phyloP scores from a whole-genome alignment of 1,140 invertebrate genomes.

The Drosophila sechellia region DNA sequence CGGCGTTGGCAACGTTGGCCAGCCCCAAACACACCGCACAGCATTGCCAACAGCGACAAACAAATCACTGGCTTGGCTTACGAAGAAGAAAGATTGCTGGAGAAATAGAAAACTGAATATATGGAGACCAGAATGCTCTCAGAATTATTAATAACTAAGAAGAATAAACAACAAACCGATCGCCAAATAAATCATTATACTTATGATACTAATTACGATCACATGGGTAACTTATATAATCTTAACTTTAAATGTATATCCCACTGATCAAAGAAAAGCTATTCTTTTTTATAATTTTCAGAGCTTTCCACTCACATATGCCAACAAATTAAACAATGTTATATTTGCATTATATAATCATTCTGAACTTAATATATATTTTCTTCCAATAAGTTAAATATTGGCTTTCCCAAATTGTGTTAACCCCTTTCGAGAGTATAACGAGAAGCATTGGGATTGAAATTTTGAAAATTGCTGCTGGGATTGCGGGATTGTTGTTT shows the following conservation, averaged over 20 bases:
- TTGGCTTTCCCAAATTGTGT: neutral
- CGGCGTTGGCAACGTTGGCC: slow-evolving; percentile 34
- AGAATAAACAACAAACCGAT: no score
- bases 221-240: no score
- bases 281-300: neutral
- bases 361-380: no score
- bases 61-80: slow-evolving; percentile 58
- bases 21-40: slow-evolving; percentile 43
- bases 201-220: no score
- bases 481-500: slow-evolving; percentile 77
- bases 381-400: no score
- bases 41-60: slow-evolving; percentile 57
- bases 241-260: no score
- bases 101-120: no score
- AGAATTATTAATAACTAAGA: neutral
- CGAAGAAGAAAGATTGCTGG: neutral
- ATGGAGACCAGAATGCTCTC: neutral
- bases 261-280: no score
- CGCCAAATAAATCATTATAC: no score
- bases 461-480: slow-evolving; percentile 80
- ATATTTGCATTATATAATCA: no score
- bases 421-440: slow-evolving; percentile 16
- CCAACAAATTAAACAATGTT: no score
- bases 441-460: slow-evolving; percentile 49
- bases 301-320: no score